Percentiles rank a stretch among this genome's conserved stretches.
Conservation (phyloP, 2,113 vertebrate species). For the Myotis yumanensis region DNA sequence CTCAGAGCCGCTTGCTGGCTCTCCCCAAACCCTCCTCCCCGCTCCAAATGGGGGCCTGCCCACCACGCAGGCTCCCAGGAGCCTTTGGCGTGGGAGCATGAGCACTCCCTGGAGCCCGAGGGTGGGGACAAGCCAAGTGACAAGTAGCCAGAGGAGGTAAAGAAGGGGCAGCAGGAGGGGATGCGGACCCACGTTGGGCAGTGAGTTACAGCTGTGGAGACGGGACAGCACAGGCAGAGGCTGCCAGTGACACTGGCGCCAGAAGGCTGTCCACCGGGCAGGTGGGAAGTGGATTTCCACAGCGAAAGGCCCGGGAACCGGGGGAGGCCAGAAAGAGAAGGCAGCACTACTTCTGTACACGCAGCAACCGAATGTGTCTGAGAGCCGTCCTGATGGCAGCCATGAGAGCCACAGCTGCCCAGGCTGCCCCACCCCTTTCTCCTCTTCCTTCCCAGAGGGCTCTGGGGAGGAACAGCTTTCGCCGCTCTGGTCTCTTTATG, state of each 20-base stretch:
- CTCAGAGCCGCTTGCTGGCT: fast-evolving
- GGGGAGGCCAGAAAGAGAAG: too few species aligned
- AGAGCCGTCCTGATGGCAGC: too few species aligned
- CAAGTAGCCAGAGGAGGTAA: fast-evolving
- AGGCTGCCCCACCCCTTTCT: fast-evolving
- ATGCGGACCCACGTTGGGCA: fast-evolving
- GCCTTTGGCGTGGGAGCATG: background rate
- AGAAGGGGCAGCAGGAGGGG: too few species aligned
- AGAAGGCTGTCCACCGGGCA: too few species aligned
- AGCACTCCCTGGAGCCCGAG: background rate
- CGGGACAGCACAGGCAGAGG: too few species aligned
- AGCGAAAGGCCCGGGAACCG: too few species aligned
- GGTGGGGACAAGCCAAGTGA: background rate
- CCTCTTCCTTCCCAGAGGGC: too few species aligned
- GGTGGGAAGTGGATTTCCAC: background rate
- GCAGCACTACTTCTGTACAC: background rate
- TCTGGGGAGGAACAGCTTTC: fast-evolving
- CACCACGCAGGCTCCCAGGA: fast-evolving
- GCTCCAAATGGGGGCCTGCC: fast-evolving
- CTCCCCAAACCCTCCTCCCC: background rate
- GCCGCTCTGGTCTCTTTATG: fast-evolving
- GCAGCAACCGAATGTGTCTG: background rate
- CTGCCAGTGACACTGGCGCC: too few species aligned
- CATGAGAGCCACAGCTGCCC: too few species aligned
- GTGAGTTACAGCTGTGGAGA: too few species aligned